Conservation (phyloP, 2,797 vertebrate species). For the Ptychadena robeensis region DNA sequence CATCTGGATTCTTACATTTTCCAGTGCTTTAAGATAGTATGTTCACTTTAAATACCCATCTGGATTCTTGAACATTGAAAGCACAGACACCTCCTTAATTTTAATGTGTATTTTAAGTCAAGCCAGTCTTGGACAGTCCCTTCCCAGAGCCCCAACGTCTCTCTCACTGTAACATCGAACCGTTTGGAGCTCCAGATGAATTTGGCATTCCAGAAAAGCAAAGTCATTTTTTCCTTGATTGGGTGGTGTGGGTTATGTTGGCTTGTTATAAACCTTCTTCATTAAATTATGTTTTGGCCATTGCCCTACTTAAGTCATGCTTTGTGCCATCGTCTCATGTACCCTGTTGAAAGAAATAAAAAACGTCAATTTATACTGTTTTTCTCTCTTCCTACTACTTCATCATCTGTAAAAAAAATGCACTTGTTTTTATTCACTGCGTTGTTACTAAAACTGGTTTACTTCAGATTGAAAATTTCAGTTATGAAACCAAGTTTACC, state of each 20-base stretch:
- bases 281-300: constrained; percentile 24
- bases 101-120: too few relatives aligned
- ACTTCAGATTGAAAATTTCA: neutral
- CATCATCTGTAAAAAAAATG: neutral
- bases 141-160: neutral
- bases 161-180: constrained; percentile 12
- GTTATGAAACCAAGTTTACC: neutral
- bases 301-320: neutral
- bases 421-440: neutral
- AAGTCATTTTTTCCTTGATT: constrained; percentile 52
- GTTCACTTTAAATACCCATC: too few relatives aligned
- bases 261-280: constrained; percentile 15
- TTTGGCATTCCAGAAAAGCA: constrained; percentile 23
- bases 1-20: too few relatives aligned
- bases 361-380: constrained; percentile 17
- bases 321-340: constrained; percentile 34
- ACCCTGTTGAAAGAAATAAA: constrained; percentile 22
- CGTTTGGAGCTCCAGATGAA: constrained; percentile 2
- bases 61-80: too few relatives aligned
- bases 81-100: too few relatives aligned
- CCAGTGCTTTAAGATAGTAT: too few relatives aligned
- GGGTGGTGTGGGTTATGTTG: constrained; percentile 36
- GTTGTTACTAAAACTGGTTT: neutral
- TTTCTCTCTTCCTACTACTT: neutral
- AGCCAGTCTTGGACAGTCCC: too few relatives aligned